These are phyloP conservation scores for Ptilodon capucinus DNA, from an alignment of 2,888 invertebrate genomes.

Conservation along the genomic window DNA sequence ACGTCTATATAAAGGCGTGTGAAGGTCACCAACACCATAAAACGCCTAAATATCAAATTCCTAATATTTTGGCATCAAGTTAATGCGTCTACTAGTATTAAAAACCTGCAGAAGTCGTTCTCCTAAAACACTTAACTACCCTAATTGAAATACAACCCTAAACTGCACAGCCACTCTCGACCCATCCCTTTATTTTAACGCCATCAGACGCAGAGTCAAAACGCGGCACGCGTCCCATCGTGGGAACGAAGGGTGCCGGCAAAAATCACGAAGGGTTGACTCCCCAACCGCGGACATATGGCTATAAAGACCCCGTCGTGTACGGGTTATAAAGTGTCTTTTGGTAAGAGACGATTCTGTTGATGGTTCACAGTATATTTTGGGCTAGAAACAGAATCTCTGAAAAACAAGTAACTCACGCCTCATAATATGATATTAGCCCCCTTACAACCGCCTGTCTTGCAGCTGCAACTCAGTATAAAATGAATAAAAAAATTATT, in stretches of 20 bases:
- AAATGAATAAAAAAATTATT: too few species aligned
- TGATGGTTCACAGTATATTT: background rate
- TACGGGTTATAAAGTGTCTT: constrained; percentile 6
- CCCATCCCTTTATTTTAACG: constrained; percentile 25
- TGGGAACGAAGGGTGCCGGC: constrained; percentile 44
- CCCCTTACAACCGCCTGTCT: too few species aligned
- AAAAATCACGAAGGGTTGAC: constrained; percentile 27
- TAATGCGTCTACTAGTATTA: too few species aligned
- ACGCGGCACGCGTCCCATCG: constrained; percentile 37
- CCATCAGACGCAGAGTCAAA: constrained; percentile 34
- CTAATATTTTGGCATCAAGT: too few species aligned
- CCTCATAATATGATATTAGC: too few species aligned
- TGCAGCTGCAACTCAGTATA: too few species aligned
- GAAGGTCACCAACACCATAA: too few species aligned
- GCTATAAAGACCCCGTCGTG: constrained; percentile 27
- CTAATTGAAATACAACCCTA: constrained; percentile 35
- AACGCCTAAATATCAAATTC: too few species aligned
- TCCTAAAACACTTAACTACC: constrained; percentile 4
- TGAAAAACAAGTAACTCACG: too few species aligned
- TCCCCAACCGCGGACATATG: constrained; percentile 39
- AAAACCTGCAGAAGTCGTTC: too few species aligned
- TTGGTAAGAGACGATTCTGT: constrained; percentile 12
- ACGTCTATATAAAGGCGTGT: too few species aligned
- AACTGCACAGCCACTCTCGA: constrained; percentile 10
- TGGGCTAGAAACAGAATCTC: too few species aligned